Evolutionary conservation across 1,140 invertebrate genomes (phyloP).

Genomic region (Drosophila tani): DNA sequence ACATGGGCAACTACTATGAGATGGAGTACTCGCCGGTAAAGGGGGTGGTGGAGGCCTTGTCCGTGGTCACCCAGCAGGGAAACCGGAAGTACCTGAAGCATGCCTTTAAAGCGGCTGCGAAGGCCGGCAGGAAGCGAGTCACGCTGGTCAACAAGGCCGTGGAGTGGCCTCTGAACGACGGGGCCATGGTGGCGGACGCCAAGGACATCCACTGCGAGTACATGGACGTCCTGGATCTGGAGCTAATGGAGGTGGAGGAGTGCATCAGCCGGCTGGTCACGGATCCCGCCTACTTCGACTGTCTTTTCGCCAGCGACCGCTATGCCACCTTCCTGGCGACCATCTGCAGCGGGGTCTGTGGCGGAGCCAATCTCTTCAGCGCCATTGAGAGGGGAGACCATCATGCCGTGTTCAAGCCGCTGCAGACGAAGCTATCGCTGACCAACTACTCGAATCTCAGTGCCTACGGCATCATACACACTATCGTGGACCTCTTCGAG

Average conservation of each 20-base stretch:
- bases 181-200: slow-evolving; percentile 44
- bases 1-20: slow-evolving; percentile 69
- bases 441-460: slow-evolving; percentile 64
- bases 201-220: slow-evolving; percentile 17
- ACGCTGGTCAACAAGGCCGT: slow-evolving; percentile 56
- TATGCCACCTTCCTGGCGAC: slow-evolving; percentile 74
- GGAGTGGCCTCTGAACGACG: slow-evolving; percentile 71
- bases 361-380: slow-evolving; percentile 73
- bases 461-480: slow-evolving; percentile 73
- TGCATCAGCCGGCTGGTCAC: slow-evolving; percentile 45
- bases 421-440: slow-evolving; percentile 73
- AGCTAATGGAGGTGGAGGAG: slow-evolving; percentile 57
- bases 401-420: slow-evolving; percentile 74
- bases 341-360: slow-evolving; percentile 66
- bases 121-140: slow-evolving; percentile 44
- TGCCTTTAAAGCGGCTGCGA: slow-evolving; percentile 48
- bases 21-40: slow-evolving; percentile 71
- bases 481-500: slow-evolving; percentile 65
- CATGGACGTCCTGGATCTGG: slow-evolving; percentile 44
- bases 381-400: slow-evolving; percentile 59
- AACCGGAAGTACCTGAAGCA: slow-evolving; percentile 41
- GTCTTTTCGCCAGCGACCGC: slow-evolving; percentile 68
- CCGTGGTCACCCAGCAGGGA: slow-evolving; percentile 33
- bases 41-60: slow-evolving; percentile 73
- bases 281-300: slow-evolving; percentile 58